Evolutionary conservation across 2,113 vertebrate genomes (phyloP).

Genomic region (Salminus brasiliensis): DNA sequence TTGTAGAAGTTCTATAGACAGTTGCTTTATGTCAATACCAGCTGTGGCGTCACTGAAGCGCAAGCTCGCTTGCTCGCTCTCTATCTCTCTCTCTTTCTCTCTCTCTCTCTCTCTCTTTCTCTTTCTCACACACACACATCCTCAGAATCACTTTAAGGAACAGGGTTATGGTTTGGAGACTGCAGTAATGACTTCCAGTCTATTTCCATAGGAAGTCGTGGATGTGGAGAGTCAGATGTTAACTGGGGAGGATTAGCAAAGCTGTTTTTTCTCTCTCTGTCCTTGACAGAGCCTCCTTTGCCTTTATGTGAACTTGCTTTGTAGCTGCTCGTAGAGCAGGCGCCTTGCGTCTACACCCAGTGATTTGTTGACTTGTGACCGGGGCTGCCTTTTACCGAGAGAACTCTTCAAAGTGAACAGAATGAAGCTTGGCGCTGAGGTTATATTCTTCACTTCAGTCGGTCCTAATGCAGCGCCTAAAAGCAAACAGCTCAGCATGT

Average conservation of each 20-base stretch:
- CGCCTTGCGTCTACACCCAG: not conserved
- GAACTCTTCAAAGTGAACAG: not conserved
- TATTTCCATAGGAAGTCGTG: not conserved
- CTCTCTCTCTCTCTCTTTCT: no score
- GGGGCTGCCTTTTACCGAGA: not conserved
- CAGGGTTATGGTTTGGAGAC: not conserved
- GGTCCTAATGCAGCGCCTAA: not conserved
- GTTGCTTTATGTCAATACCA: not conserved
- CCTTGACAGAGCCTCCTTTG: not conserved
- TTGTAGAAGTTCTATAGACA: not conserved
- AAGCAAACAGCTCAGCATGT: not conserved
- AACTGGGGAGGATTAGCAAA: not conserved
- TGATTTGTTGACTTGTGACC: conserved; percentile 13
- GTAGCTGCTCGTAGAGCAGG: not conserved
- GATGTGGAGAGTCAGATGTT: conserved; percentile 5
- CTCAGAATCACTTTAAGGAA: not conserved
- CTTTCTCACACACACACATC: not conserved
- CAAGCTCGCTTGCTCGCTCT: not conserved
- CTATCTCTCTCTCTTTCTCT: not conserved
- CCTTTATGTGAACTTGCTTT: not conserved
- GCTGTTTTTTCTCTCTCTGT: not conserved
- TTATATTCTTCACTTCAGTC: not conserved
- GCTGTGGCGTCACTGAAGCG: not conserved
- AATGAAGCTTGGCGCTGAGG: not conserved
- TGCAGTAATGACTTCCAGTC: not conserved